Evolutionary conservation across 2,888 invertebrate species (phyloP).

Genomic region (Parascotia fuliginaria): DNA sequence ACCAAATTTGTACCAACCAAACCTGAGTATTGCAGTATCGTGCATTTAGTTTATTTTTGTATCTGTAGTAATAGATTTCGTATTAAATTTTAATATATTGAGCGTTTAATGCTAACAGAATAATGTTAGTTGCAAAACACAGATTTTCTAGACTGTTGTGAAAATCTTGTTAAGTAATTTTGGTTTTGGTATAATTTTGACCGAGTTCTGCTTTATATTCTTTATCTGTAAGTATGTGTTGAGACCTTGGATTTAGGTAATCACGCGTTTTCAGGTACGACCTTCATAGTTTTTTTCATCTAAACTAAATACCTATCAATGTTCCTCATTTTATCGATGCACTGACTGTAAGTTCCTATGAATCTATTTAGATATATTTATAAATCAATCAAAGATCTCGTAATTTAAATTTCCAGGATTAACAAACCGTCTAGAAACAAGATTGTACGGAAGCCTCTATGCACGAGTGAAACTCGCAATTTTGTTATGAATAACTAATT

Average conservation of each 20-base stretch:
- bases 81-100: neutral
- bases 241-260: neutral
- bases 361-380: no score
- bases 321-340: no score
- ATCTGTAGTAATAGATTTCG: neutral
- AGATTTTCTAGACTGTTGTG: neutral
- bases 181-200: neutral
- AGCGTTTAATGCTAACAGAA: slow-evolving; percentile 5
- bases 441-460: no score
- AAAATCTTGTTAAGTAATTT: neutral
- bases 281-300: neutral
- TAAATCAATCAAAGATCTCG: no score
- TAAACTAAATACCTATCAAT: neutral
- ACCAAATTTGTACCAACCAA: neutral
- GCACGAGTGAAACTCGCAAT: no score
- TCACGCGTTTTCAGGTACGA: neutral
- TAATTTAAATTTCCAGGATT: no score
- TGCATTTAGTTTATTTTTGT: neutral
- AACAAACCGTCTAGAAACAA: no score
- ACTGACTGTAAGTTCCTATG: no score
- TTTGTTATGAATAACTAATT: no score
- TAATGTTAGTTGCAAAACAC: slow-evolving; percentile 4
- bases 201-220: neutral
- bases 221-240: neutral
- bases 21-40: neutral